phyloP scores from a whole-genome alignment of 2,888 invertebrate genomes.

The Phaedon cochleariae region DNA sequence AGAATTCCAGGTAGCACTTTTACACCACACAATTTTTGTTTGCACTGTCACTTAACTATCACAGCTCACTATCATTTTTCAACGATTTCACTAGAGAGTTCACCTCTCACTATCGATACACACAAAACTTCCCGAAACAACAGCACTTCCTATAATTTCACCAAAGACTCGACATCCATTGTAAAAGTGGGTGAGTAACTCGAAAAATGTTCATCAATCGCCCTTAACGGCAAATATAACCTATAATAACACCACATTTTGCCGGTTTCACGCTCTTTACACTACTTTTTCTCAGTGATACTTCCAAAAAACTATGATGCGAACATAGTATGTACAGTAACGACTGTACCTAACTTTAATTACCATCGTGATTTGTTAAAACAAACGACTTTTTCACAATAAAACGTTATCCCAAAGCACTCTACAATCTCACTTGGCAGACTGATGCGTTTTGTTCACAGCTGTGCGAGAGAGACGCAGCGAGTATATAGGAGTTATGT shows the following conservation, averaged over 20 bases:
- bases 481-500: constrained; percentile 57
- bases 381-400: constrained; percentile 44
- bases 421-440: constrained; percentile 59
- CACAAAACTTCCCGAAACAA: not conserved
- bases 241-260: constrained; percentile 50
- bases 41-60: constrained; percentile 46
- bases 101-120: not conserved
- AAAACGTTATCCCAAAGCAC: constrained; percentile 52
- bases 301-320: constrained; percentile 24
- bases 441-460: constrained; percentile 65
- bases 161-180: constrained; percentile 13
- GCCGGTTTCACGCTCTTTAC: constrained; percentile 46
- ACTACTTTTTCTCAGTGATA: constrained; percentile 35
- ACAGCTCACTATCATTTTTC: constrained; percentile 39
- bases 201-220: constrained; percentile 48
- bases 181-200: constrained; percentile 41
- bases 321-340: constrained; percentile 25
- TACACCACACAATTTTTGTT: constrained; percentile 41
- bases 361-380: constrained; percentile 42
- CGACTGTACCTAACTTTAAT: constrained; percentile 28
- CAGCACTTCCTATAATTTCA: constrained; percentile 16
- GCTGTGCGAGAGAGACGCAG: constrained; percentile 55
- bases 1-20: constrained; percentile 30
- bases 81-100: constrained; percentile 18
- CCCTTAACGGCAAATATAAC: constrained; percentile 55